Conservation (phyloP, 2,113 vertebrate species). For the Triplophysa dalaica region DNA sequence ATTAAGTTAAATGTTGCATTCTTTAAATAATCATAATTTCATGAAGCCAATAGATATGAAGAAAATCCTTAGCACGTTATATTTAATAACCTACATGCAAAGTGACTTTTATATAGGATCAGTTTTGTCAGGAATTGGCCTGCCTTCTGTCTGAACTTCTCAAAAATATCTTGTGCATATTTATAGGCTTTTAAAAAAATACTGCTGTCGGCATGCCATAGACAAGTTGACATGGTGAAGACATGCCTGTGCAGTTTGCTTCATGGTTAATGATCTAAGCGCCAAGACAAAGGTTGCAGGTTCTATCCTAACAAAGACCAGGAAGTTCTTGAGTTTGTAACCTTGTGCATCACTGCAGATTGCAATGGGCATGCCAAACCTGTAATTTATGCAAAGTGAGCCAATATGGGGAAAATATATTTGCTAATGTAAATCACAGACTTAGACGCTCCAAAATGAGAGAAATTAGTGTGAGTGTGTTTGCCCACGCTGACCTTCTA, state of each 20-base stretch:
- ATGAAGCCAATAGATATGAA: not conserved
- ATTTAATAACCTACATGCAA: not conserved
- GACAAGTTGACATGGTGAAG: not conserved
- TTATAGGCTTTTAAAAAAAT: not conserved
- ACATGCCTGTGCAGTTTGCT: too few relatives aligned
- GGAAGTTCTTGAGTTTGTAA: not conserved
- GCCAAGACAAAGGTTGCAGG: not conserved
- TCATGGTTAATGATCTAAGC: not conserved
- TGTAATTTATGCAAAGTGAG: not conserved
- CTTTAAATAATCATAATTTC: not conserved
- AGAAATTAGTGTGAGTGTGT: conserved; percentile 52
- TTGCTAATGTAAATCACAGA: not conserved
- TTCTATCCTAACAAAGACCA: not conserved
- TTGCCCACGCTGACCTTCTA: conserved; percentile 70
- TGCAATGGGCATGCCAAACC: not conserved
- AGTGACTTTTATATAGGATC: not conserved
- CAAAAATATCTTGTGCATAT: not conserved
- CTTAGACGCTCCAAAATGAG: conserved; percentile 47
- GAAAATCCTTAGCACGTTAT: not conserved
- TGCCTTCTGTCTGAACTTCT: not conserved
- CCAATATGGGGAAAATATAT: not conserved
- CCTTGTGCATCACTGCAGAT: not conserved
- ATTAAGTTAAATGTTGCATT: not conserved
- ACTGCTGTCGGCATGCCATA: not conserved
- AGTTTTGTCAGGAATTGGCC: not conserved